Evolutionary conservation across 2,797 vertebrate genomes (phyloP).

Genomic region (Urophycis tenuis): DNA sequence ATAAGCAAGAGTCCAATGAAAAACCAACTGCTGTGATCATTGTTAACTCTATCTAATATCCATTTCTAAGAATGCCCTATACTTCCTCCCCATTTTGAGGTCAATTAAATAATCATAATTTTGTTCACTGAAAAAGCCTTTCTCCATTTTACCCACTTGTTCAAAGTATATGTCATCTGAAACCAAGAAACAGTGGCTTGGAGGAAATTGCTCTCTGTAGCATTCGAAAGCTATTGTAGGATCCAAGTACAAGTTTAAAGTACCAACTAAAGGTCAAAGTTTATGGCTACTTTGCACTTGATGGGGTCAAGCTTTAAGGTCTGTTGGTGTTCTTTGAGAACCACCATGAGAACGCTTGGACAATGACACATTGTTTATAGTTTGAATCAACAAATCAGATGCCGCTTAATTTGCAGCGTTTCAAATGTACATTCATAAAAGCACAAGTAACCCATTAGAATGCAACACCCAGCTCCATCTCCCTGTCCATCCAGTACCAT

Average conservation of each 20-base stretch:
- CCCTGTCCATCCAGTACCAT: background rate
- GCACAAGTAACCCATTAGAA: constrained; percentile 8
- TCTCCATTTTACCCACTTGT: background rate
- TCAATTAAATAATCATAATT: background rate
- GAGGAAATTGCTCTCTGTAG: background rate
- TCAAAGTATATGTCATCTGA: background rate
- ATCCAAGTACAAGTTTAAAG: constrained; percentile 8
- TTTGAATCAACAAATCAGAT: constrained; percentile 4
- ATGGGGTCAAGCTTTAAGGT: constrained; percentile 43
- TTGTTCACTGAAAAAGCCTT: background rate
- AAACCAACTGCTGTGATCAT: background rate
- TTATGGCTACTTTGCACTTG: constrained; percentile 44
- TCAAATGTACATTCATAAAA: constrained; percentile 27
- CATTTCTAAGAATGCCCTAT: background rate
- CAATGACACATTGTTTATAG: constrained; percentile 36
- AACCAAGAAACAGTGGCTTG: background rate
- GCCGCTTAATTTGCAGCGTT: constrained; percentile 17
- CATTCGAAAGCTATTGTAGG: constrained; percentile 4
- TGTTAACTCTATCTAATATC: background rate
- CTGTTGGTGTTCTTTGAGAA: constrained; percentile 43
- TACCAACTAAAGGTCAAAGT: constrained; percentile 44
- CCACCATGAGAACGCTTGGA: constrained; percentile 32
- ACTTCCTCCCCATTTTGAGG: background rate
- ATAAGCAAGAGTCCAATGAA: background rate
- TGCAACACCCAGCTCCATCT: background rate